Evolutionary conservation across 2,797 vertebrate genomes (phyloP).

Genomic region (Diplodus puntazzo): DNA sequence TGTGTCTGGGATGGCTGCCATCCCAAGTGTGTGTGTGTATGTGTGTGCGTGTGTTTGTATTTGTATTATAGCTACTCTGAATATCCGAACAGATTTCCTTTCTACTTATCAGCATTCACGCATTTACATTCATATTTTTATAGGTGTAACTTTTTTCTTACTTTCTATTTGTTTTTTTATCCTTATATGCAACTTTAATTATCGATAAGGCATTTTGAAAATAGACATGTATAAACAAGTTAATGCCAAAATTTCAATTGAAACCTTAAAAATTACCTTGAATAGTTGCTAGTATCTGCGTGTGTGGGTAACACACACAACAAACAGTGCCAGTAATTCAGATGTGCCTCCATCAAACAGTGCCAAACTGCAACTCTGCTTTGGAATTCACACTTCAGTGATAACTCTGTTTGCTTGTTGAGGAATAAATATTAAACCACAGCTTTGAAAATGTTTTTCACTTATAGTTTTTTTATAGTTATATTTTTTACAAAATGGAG

Average conservation of each 20-base stretch:
- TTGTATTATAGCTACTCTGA: conserved; percentile 21
- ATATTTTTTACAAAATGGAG: not conserved
- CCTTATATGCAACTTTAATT: not conserved
- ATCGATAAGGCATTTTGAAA: not conserved
- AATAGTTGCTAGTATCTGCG: no score
- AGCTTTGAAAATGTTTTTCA: conserved; percentile 3
- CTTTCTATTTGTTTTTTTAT: not conserved
- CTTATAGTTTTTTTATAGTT: no score
- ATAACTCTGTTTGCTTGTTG: not conserved
- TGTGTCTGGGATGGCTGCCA: conserved; percentile 66
- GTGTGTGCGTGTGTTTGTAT: conserved; percentile 15
- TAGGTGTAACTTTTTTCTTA: not conserved
- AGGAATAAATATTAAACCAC: not conserved
- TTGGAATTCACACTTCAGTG: not conserved
- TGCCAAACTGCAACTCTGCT: not conserved
- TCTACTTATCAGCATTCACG: not conserved
- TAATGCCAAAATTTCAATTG: not conserved
- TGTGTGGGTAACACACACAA: not conserved
- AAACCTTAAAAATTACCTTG: not conserved
- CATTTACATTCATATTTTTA: not conserved
- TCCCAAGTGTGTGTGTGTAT: conserved; percentile 21
- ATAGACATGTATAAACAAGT: not conserved
- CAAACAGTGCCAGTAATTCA: not conserved
- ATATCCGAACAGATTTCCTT: not conserved
- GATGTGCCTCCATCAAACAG: not conserved